These are phyloP conservation scores for Erynnis tages DNA, from an alignment of 2,888 invertebrate species.

Conservation along the genomic window DNA sequence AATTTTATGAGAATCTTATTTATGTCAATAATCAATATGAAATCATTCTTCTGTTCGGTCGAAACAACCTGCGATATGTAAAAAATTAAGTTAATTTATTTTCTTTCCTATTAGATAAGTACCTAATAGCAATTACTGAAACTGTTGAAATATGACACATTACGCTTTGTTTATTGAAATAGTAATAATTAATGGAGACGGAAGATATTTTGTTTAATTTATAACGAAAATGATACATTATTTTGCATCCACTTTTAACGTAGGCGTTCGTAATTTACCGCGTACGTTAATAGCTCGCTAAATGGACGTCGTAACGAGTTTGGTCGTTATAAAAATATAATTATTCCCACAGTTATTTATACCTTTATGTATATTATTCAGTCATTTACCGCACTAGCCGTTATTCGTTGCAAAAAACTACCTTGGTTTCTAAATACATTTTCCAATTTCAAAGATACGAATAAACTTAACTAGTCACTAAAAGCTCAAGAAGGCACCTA, in stretches of 20 bases:
- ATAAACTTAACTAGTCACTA: no score
- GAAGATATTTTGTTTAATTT: not conserved
- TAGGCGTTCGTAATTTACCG: conserved; percentile 13
- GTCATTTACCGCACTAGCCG: no score
- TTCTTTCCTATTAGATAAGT: not conserved
- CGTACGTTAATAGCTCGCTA: conserved; percentile 6
- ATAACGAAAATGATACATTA: conserved; percentile 8
- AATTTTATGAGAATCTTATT: no score
- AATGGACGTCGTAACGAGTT: conserved; percentile 10
- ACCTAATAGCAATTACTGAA: not conserved
- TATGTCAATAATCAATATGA: no score
- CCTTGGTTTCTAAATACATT: no score
- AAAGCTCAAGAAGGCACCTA: no score
- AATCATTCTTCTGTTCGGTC: no score
- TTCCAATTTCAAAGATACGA: no score
- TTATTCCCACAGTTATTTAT: not conserved
- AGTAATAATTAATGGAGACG: not conserved
- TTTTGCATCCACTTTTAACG: conserved; percentile 3
- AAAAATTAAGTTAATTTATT: no score
- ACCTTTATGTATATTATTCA: not conserved
- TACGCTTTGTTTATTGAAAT: conserved; percentile 4
- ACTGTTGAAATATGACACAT: not conserved
- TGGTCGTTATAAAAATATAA: conserved; percentile 9
- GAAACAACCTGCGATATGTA: no score
- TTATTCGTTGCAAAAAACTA: no score